Percentiles rank a stretch among this genome's conserved stretches.
phyloP scores from a whole-genome alignment of 2,797 vertebrate genomes.

The Rallus crepitans region DNA sequence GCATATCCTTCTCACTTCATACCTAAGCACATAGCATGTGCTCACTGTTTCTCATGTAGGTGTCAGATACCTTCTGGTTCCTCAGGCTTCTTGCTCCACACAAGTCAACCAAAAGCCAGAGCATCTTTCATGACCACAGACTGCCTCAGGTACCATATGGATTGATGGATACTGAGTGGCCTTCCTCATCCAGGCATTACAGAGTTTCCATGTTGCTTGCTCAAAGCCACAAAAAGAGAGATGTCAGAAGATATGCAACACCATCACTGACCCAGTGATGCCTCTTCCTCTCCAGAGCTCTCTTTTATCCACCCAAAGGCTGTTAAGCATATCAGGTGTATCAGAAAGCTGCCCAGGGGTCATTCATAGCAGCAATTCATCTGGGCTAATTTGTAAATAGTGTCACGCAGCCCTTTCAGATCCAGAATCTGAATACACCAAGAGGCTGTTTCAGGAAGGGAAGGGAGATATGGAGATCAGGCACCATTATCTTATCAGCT shows the following conservation, averaged over 20 bases:
- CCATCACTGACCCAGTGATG: not conserved
- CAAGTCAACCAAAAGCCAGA: not conserved
- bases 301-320: not conserved
- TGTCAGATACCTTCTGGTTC: not conserved
- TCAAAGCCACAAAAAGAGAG: not conserved
- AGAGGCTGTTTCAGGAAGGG: not conserved
- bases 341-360: not conserved
- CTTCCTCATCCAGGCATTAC: not conserved
- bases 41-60: not conserved
- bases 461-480: not conserved
- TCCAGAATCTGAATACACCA: not conserved
- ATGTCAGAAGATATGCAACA: not conserved
- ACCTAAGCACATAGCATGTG: not conserved
- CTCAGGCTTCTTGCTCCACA: not conserved
- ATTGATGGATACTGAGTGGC: not conserved
- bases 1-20: not conserved
- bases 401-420: not conserved
- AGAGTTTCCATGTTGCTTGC: not conserved
- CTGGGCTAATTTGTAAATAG: not conserved
- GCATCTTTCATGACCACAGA: not conserved
- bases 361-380: not conserved
- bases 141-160: not conserved
- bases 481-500: conserved; percentile 19
- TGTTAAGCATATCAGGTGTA: not conserved
- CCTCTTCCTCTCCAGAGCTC: not conserved